Percentiles rank a stretch among this genome's conserved stretches.
Conservation (phyloP, 2,888 invertebrate species). For the Leptinotarsa juncta region DNA sequence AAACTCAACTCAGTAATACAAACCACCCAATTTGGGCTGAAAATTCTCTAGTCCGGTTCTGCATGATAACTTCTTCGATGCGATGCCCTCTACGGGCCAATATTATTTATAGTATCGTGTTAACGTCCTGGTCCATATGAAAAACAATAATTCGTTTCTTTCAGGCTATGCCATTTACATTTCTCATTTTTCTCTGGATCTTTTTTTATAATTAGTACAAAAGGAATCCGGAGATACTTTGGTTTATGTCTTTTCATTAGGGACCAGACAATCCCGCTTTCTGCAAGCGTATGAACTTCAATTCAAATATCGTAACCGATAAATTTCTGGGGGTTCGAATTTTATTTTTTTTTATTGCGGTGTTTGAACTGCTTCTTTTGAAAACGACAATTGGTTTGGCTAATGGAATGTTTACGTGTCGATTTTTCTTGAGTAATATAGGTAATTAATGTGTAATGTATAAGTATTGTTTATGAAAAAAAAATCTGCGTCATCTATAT, state of each 20-base stretch:
- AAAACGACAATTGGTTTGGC: too few species aligned
- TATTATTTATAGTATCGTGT: constrained; percentile 58
- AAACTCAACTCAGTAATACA: constrained; percentile 9
- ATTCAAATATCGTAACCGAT: constrained; percentile 37
- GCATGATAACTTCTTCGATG: constrained; percentile 46
- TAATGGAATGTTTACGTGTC: too few species aligned
- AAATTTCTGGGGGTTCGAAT: constrained; percentile 33
- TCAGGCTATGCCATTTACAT: constrained; percentile 52
- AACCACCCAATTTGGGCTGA: constrained; percentile 18
- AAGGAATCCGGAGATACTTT: constrained; percentile 48
- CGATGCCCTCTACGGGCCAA: constrained; percentile 50
- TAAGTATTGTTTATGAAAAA: too few species aligned
- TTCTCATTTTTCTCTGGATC: constrained; percentile 51
- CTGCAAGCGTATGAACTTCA: constrained; percentile 32
- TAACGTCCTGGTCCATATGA: constrained; percentile 57
- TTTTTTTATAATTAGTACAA: constrained; percentile 54
- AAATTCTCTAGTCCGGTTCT: constrained; percentile 18
- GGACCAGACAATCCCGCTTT: constrained; percentile 33
- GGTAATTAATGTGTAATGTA: too few species aligned
- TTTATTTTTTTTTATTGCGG: constrained; percentile 27
- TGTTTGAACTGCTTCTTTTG: neutral
- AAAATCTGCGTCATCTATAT: too few species aligned
- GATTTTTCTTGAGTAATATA: too few species aligned
- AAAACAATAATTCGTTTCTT: constrained; percentile 57
- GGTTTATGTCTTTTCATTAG: constrained; percentile 49